Evolutionary conservation across 2,113 vertebrate genomes (phyloP), one percentile per base, ranked within the genome.

Genomic region (Colossoma macropomum): DNA sequence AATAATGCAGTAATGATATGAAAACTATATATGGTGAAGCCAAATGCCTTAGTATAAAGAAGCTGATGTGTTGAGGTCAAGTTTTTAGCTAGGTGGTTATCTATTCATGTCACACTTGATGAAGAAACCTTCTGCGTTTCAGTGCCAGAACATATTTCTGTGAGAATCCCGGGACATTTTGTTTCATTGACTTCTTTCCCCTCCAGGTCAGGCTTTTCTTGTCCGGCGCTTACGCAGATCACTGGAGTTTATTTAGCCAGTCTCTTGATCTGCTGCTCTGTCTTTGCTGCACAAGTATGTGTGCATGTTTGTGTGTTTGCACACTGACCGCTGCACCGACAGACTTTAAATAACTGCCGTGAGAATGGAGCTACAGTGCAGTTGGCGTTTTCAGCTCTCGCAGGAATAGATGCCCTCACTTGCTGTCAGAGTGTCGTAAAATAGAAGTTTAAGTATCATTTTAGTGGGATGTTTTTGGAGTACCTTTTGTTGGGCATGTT

Each of bases 341-440:
- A 19, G 41, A 56, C 91, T 91, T 90, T 90, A 91, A 93, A 93
- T 93, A 90, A 88, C 87, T 73, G 63, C 63, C 87, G 87, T 92
- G 93, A 93, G 93, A 93, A 93, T 86, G 86, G 41, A 52, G 19
- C 79, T 23, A 48, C 68, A 83, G 56, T 56, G 10, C 27, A 48
- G 65, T 90, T 80, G 82, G 10, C 75, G 25, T 63, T 90, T 91
- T 90, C 89, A 90, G 89, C 75, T 28, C 77, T 27, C 81, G 79
- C 72, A 79, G 82, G 87, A 85, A 85, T 81, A 83, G 83, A 71
- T 45, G 30, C 38, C 76, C 48, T 73, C 41, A 59, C 48, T 48
- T 45, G 19, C 25, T 15, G 9, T 5, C 11, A 15, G 28, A 17
- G 15, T 41, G 19, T 52, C 70, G 25, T 68, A 68, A 91, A 90